phyloP scores from a whole-genome alignment of 2,113 vertebrate genomes.

The Oxyura jamaicensis region DNA sequence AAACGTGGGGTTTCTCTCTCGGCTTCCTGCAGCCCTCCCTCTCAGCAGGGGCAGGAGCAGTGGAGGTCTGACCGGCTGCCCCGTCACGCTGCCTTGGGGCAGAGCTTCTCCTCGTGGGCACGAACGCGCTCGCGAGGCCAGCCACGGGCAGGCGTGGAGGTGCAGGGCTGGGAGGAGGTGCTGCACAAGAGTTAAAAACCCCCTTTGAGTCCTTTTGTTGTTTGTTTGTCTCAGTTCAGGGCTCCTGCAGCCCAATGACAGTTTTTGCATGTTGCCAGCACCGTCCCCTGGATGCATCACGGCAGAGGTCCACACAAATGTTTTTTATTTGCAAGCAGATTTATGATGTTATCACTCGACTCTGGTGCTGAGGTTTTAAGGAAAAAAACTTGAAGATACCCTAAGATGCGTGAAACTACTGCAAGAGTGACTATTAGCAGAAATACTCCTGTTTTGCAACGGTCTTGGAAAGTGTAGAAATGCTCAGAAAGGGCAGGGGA shows the following conservation, averaged over 20 bases:
- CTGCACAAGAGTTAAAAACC: neutral
- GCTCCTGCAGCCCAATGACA: neutral
- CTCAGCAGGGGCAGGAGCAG: accelerated
- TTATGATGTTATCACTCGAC: neutral
- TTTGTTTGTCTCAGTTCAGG: neutral
- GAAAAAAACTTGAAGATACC: neutral
- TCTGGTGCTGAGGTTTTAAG: neutral
- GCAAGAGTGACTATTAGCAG: neutral
- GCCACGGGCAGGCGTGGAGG: accelerated
- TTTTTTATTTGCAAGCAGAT: neutral
- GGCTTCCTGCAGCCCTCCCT: neutral
- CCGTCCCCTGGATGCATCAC: accelerated
- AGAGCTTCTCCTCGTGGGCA: neutral
- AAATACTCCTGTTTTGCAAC: neutral
- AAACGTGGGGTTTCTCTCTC: accelerated
- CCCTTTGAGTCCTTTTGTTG: accelerated
- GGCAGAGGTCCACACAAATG: accelerated
- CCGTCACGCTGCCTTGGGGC: accelerated
- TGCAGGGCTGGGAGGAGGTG: accelerated
- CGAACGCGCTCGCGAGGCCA: neutral
- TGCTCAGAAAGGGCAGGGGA: neutral
- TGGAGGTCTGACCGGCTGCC: neutral
- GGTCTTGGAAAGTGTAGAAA: neutral
- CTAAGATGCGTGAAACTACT: neutral
- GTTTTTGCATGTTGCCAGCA: accelerated